Base-by-base conservation (phyloP, 2,113 vertebrate genomes). In the Xerus inauris region DNA sequence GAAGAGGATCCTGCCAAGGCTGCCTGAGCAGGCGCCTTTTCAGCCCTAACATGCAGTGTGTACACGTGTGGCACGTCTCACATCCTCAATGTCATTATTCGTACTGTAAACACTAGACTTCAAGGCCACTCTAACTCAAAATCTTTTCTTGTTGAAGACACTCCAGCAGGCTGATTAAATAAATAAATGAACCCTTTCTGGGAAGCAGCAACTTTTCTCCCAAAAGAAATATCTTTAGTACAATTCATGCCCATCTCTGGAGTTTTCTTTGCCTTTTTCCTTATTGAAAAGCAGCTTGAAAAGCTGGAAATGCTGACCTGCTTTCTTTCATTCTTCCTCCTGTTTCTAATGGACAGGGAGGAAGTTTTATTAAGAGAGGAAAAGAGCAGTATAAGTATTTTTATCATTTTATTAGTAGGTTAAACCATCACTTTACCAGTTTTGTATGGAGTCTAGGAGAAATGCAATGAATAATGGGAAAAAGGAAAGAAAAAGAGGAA, bases 371-470 rank as follows among this genome's bases (percentile, higher is more conserved):
- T 30, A 79, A 91, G 82, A 83, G 30, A 87, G 30, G 47, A 92
- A 87, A 67, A 96, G 4, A 97, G 45, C 49, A 38, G 16, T 94
- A 94, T 83, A 97, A 80, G 85, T 82, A 83, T 92, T 71, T 81
- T 76, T 76, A 87, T 95, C 54, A n/a, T 89, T 69, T 88, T 72
- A 69, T 85, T 45, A n/a, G 72, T 24, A 24, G 47, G 17, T 76
- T 40, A 84, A 40, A 75, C 87, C 35, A 35, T 38, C 64, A 73
- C 51, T 90, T 57, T 76, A 24, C 17, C 81, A 42, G 64, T 75
- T 90, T 94, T 67, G 26, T 67, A 54, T 22, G 47, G 71, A 59
- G 76, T 54, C 59, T 32, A 85, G 38, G 67, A 97, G 89, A 94
- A 87, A 91, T 12, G 3, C 5, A 73, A 64, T 30, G 62, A 77